Evolutionary conservation across 2,888 invertebrate genomes (phyloP).

Genomic region (Dolichopus griseipennis): DNA sequence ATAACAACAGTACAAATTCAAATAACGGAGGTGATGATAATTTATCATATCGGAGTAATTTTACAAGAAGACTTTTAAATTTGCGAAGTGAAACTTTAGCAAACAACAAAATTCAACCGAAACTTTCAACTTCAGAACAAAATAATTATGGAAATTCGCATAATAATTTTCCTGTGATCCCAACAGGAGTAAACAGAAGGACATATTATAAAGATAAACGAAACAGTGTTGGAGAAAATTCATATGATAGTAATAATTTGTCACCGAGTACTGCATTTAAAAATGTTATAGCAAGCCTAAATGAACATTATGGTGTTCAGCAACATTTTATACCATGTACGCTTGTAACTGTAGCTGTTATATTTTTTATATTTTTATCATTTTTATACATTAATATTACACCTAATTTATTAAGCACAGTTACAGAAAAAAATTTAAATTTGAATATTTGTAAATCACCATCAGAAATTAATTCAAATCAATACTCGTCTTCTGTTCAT

Average conservation of each 20-base stretch:
- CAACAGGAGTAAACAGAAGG: not conserved
- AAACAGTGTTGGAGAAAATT: constrained; percentile 7
- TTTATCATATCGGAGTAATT: constrained; percentile 45
- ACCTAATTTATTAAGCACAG: constrained; percentile 34
- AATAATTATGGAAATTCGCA: constrained; percentile 20
- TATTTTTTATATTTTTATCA: constrained; percentile 58
- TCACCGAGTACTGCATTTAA: constrained; percentile 27
- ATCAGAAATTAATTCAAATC: constrained; percentile 21
- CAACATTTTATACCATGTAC: constrained; percentile 52
- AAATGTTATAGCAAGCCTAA: constrained; percentile 26
- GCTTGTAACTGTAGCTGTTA: constrained; percentile 51
- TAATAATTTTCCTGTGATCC: not conserved
- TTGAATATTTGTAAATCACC: constrained; percentile 50
- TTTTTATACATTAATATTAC: constrained; percentile 57
- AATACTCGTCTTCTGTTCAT: constrained; percentile 19
- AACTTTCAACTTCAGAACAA: constrained; percentile 18
- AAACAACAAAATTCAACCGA: constrained; percentile 17
- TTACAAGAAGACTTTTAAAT: constrained; percentile 48
- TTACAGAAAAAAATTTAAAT: constrained; percentile 44
- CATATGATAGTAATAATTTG: constrained; percentile 20
- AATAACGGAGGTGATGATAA: not conserved
- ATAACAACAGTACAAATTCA: not conserved
- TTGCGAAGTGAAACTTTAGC: constrained; percentile 26
- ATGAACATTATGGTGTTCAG: constrained; percentile 31
- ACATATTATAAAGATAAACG: not conserved